phyloP scores from a whole-genome alignment of 64 coral and sea anemone species.

The Montipora cactus region DNA sequence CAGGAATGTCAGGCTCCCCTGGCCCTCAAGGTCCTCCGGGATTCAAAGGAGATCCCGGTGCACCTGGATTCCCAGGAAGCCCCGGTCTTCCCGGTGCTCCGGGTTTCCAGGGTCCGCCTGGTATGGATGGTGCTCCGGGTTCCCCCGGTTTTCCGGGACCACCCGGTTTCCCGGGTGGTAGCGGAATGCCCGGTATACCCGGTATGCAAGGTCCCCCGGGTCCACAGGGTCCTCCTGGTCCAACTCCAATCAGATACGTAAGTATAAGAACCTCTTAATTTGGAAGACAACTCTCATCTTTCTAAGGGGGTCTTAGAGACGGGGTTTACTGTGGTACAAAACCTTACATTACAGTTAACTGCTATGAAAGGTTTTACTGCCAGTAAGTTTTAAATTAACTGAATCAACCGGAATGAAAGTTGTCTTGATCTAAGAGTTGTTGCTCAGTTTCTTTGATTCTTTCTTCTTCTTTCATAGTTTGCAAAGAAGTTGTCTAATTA shows the following conservation, averaged over 20 bases:
- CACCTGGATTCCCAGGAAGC: constrained; percentile 87
- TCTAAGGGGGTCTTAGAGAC: no score
- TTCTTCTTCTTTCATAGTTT: no score
- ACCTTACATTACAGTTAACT: no score
- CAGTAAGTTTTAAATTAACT: no score
- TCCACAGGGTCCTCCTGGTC: constrained; percentile 88
- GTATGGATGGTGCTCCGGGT: constrained; percentile 96
- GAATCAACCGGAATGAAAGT: no score
- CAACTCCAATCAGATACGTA: constrained; percentile 99
- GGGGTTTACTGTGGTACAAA: no score
- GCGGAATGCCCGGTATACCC: constrained; percentile 97
- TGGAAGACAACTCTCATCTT: neutral
- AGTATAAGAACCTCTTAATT: constrained; percentile 54
- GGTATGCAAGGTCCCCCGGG: constrained; percentile 88
- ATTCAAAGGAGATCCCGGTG: constrained; percentile 90
- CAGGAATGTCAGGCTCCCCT: constrained; percentile 93
- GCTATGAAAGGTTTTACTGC: no score
- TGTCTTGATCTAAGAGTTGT: no score
- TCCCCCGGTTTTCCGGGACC: constrained; percentile 93
- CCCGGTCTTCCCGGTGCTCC: constrained; percentile 89
- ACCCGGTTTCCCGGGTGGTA: constrained; percentile 95
- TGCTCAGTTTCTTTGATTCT: no score
- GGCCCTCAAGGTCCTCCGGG: constrained; percentile 88
- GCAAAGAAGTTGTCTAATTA: no score
- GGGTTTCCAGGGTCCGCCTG: constrained; percentile 96